Evolutionary conservation across 2,888 invertebrate genomes (phyloP).

Genomic region (Caenorhabditis panamensis): DNA sequence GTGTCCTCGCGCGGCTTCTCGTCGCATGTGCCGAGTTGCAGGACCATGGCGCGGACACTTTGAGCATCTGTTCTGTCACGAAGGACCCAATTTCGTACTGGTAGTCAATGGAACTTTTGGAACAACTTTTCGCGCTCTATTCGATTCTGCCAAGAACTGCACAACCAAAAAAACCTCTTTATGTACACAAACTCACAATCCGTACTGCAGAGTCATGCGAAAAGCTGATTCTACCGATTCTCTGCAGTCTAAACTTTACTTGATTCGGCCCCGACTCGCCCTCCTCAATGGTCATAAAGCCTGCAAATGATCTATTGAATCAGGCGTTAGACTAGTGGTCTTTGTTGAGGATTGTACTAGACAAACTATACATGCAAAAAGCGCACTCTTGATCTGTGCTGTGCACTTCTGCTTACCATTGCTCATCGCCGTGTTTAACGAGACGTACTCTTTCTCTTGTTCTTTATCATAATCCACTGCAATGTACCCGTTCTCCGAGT

Average conservation of each 20-base stretch:
- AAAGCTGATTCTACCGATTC: constrained; percentile 79
- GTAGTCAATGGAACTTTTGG: no score
- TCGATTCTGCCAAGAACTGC: no score
- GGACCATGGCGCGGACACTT: no score
- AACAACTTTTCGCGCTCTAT: no score
- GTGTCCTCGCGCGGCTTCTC: no score
- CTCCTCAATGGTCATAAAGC: constrained; percentile 79
- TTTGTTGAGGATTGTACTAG: not conserved
- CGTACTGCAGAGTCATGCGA: constrained; percentile 79
- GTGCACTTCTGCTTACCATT: constrained; percentile 73
- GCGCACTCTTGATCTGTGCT: not conserved
- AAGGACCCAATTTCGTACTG: no score
- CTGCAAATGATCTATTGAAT: constrained; percentile 55
- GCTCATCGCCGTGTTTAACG: constrained; percentile 80
- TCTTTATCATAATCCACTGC: constrained; percentile 65
- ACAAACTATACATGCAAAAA: not conserved
- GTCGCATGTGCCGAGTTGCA: no score
- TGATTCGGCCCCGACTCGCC: constrained; percentile 75
- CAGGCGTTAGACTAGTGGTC: constrained; percentile 4
- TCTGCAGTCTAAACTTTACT: constrained; percentile 73
- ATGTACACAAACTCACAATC: constrained; percentile 64
- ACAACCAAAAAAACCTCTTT: no score
- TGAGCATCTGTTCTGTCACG: no score
- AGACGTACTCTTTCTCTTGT: constrained; percentile 69
- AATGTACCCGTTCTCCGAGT: constrained; percentile 80